phyloP scores from a whole-genome alignment of 2,113 vertebrate genomes.

The Oplegnathus fasciatus region DNA sequence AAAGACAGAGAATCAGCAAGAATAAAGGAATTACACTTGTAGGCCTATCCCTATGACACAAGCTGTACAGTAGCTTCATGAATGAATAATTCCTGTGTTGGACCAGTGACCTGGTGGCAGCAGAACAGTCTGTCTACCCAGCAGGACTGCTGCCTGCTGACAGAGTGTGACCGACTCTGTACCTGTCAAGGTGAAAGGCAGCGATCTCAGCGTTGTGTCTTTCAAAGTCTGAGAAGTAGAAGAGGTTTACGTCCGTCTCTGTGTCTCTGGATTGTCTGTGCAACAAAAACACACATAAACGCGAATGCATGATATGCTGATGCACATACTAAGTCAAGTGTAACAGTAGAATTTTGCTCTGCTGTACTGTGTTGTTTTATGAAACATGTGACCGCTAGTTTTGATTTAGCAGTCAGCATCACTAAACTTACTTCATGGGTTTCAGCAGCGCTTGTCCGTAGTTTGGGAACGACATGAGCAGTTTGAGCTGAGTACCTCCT shows the following conservation, averaged over 20 bases:
- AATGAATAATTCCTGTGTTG: background rate
- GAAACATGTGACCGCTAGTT: background rate
- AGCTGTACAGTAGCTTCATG: background rate
- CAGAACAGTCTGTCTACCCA: background rate
- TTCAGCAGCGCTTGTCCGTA: conserved; percentile 89
- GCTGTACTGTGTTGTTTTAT: background rate
- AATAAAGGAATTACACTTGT: background rate
- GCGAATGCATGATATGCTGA: background rate
- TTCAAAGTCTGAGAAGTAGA: conserved; percentile 94
- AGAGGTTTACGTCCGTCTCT: conserved; percentile 90
- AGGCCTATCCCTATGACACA: too few species aligned
- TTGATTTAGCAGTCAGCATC: too few species aligned
- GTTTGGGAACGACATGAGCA: conserved; percentile 84
- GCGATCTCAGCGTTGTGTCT: conserved; percentile 91
- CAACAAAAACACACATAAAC: background rate
- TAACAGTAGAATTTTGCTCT: background rate
- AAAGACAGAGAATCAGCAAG: background rate
- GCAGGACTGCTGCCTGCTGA: background rate
- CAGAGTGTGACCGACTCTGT: background rate
- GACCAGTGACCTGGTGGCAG: background rate
- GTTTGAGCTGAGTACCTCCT: conserved; percentile 88
- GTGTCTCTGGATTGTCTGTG: conserved; percentile 87
- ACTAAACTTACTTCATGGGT: conserved; percentile 87
- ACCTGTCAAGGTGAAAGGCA: conserved; percentile 93
- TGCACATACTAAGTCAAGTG: background rate